Evolutionary conservation across 2,797 vertebrate genomes (phyloP).

Genomic region (Characodon lateralis): DNA sequence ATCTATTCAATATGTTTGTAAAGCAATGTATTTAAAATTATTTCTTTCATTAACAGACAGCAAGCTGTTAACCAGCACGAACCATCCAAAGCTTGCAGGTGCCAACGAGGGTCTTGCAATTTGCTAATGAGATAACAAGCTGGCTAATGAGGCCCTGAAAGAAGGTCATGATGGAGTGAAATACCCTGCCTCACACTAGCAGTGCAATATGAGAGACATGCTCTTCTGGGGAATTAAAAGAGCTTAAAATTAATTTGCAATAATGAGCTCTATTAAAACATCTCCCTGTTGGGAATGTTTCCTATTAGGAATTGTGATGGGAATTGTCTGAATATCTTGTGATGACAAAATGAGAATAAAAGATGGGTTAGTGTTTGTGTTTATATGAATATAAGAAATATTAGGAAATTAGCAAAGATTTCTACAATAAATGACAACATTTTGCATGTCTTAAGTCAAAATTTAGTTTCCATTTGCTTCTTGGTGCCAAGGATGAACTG

Average conservation of each 20-base stretch:
- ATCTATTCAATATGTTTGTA: constrained; percentile 7
- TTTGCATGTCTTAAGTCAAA: neutral
- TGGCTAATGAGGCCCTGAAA: constrained; percentile 74
- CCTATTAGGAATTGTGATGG: constrained; percentile 59
- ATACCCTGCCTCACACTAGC: constrained; percentile 45
- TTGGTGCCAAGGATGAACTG: neutral
- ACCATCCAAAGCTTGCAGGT: constrained; percentile 47
- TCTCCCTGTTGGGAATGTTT: constrained; percentile 59
- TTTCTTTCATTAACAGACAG: constrained; percentile 56
- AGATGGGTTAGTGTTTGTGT: constrained; percentile 30
- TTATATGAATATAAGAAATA: constrained; percentile 8
- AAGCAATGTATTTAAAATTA: constrained; percentile 22
- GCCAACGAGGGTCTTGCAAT: constrained; percentile 67
- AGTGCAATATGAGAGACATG: constrained; percentile 44
- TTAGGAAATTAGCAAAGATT: neutral
- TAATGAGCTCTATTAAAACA: constrained; percentile 60
- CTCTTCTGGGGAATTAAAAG: constrained; percentile 75
- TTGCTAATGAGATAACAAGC: constrained; percentile 75
- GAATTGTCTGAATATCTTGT: constrained; percentile 13
- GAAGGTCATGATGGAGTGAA: constrained; percentile 76
- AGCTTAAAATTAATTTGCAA: constrained; percentile 64
- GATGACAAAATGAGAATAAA: constrained; percentile 18
- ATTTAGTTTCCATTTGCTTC: constrained; percentile 1
- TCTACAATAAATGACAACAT: neutral
- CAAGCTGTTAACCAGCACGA: constrained; percentile 27